Evolutionary conservation across 2,113 vertebrate genomes (phyloP).

Genomic region (Amia ocellicauda): DNA sequence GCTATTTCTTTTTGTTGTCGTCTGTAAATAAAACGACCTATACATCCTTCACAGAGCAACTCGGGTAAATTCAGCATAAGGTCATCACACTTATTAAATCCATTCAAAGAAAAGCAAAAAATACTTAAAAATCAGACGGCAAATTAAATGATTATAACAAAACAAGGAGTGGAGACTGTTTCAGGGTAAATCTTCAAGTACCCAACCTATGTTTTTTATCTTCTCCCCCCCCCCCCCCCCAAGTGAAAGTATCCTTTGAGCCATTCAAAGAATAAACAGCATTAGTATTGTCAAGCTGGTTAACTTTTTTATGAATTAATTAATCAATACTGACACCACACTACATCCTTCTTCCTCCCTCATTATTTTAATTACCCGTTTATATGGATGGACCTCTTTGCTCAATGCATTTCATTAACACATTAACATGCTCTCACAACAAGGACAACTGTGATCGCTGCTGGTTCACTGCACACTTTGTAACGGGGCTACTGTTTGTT

Average conservation of each 20-base stretch:
- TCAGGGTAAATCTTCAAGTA: too few relatives aligned
- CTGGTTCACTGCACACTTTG: constrained; percentile 62
- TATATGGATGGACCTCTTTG: constrained; percentile 77
- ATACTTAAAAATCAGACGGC: background rate
- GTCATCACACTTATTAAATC: too few relatives aligned
- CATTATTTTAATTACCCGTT: constrained; percentile 91
- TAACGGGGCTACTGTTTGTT: constrained; percentile 40
- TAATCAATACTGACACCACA: constrained; percentile 89
- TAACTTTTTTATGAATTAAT: constrained; percentile 86
- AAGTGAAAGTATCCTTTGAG: constrained; percentile 35
- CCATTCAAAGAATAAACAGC: constrained; percentile 63
- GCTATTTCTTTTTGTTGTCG: too few relatives aligned
- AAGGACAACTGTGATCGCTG: constrained; percentile 51
- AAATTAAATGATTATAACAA: background rate
- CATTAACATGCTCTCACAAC: constrained; percentile 77
- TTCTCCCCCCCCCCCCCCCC: background rate
- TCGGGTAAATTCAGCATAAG: too few relatives aligned
- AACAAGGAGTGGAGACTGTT: background rate
- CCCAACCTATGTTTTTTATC: background rate
- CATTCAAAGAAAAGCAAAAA: too few relatives aligned
- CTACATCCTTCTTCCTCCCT: constrained; percentile 87
- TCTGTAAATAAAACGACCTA: too few relatives aligned
- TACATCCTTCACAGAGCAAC: too few relatives aligned
- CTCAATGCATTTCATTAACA: constrained; percentile 84
- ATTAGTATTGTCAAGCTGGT: constrained; percentile 60